These are phyloP conservation scores for Cryptomyrus ogoouensis DNA, from an alignment of 2,113 vertebrate genomes.

Conservation along the genomic window DNA sequence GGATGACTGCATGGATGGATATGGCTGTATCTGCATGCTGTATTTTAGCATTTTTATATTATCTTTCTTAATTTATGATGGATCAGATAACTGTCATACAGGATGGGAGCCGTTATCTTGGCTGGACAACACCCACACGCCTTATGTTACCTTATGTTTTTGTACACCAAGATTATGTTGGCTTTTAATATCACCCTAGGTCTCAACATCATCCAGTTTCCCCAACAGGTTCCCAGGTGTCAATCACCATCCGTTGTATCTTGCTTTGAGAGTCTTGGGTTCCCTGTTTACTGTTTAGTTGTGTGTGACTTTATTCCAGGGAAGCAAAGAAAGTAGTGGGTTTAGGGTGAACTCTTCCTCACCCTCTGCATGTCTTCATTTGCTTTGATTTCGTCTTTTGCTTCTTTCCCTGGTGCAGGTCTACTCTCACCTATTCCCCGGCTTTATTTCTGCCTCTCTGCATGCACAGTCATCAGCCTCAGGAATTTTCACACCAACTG, in stretches of 20 bases:
- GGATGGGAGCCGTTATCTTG: constrained; percentile 21
- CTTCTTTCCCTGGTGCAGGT: neutral
- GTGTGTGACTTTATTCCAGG: neutral
- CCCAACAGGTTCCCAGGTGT: constrained; percentile 20
- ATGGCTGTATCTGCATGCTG: neutral
- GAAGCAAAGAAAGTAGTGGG: neutral
- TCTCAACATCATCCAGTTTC: constrained; percentile 13
- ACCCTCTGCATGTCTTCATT: neutral
- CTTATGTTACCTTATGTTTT: constrained; percentile 29
- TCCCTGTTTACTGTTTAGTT: neutral
- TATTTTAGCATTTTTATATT: neutral
- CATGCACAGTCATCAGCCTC: neutral
- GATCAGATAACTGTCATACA: neutral
- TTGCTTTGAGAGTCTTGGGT: neutral
- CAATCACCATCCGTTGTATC: constrained; percentile 29
- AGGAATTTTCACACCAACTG: neutral
- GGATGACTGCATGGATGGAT: neutral
- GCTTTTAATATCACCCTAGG: constrained; percentile 35
- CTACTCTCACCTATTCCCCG: neutral
- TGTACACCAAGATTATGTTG: constrained; percentile 29
- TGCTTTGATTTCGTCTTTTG: neutral
- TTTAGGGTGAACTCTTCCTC: neutral
- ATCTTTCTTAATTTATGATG: neutral
- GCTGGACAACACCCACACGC: constrained; percentile 33
- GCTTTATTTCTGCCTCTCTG: neutral